A percentile compares a stretch with the other conserved stretches of the same genome.
Conservation (phyloP, 2,888 invertebrate genomes). For the Acronicta alni region DNA sequence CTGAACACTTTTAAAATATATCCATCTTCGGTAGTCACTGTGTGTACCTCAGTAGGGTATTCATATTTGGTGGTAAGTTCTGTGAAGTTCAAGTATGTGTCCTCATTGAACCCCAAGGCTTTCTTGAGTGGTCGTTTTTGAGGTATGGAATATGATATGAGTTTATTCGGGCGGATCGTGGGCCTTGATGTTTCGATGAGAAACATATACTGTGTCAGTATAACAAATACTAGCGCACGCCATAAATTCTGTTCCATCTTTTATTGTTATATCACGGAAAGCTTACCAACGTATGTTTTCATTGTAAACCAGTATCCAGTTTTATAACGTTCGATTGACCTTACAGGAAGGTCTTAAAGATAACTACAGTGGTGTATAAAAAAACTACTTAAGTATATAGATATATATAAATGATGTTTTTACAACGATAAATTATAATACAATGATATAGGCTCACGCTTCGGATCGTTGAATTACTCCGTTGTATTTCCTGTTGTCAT, state of each 20-base stretch:
- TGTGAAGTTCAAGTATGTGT: slow-evolving; percentile 77
- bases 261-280: slow-evolving; percentile 66
- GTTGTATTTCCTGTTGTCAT: slow-evolving; percentile 40
- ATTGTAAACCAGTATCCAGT: slow-evolving; percentile 71
- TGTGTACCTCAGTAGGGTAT: slow-evolving; percentile 68
- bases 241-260: slow-evolving; percentile 57
- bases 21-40: slow-evolving; percentile 73
- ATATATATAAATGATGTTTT: slow-evolving; percentile 36
- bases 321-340: slow-evolving; percentile 82
- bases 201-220: slow-evolving; percentile 50
- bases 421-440: slow-evolving; percentile 36
- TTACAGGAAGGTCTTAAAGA: slow-evolving; percentile 72
- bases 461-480: slow-evolving; percentile 14
- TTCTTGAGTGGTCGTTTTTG: slow-evolving; percentile 71
- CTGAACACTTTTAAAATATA: slow-evolving; percentile 74
- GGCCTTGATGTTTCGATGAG: slow-evolving; percentile 50
- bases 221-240: slow-evolving; percentile 52
- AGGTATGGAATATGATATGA: slow-evolving; percentile 69
- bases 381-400: slow-evolving; percentile 40
- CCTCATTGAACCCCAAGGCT: slow-evolving; percentile 74
- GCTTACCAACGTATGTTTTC: slow-evolving; percentile 68
- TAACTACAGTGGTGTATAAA: slow-evolving; percentile 56
- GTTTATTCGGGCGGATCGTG: slow-evolving; percentile 48
- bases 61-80: slow-evolving; percentile 73
- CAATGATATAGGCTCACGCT: slow-evolving; percentile 27